Evolutionary conservation across 2,113 vertebrate genomes (phyloP).

Genomic region (Dromas ardeola): DNA sequence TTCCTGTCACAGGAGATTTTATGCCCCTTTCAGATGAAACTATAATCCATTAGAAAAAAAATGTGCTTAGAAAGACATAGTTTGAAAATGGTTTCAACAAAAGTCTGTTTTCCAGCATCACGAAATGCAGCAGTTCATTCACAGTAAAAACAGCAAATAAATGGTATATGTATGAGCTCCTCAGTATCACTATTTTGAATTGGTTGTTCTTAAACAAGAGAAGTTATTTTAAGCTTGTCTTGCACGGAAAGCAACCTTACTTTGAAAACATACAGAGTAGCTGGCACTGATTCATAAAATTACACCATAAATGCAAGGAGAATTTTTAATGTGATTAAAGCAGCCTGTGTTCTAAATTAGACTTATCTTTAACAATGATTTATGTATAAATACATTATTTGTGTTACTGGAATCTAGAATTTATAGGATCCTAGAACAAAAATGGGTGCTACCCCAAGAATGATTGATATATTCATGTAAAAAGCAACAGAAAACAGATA

Average conservation of each 20-base stretch:
- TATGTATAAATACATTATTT: background rate
- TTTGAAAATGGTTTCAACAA: background rate
- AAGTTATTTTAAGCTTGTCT: background rate
- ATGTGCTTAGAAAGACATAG: background rate
- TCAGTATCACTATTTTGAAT: background rate
- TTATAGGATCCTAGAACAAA: background rate
- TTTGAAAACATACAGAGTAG: background rate
- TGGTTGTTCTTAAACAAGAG: background rate
- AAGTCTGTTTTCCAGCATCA: background rate
- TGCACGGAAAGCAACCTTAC: background rate
- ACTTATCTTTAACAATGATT: background rate
- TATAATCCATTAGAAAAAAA: background rate
- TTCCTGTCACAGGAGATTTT: background rate
- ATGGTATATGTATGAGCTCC: background rate
- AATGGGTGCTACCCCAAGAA: background rate
- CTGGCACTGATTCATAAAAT: background rate
- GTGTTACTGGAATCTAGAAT: background rate
- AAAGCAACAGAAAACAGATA: background rate
- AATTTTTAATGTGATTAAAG: background rate
- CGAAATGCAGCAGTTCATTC: background rate
- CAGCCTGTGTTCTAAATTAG: background rate
- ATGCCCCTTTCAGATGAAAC: background rate
- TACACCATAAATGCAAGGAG: background rate
- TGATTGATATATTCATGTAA: background rate
- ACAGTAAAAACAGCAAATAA: background rate